Base-by-base conservation (phyloP, 2,888 invertebrate species). In the Calameuta idolon region DNA sequence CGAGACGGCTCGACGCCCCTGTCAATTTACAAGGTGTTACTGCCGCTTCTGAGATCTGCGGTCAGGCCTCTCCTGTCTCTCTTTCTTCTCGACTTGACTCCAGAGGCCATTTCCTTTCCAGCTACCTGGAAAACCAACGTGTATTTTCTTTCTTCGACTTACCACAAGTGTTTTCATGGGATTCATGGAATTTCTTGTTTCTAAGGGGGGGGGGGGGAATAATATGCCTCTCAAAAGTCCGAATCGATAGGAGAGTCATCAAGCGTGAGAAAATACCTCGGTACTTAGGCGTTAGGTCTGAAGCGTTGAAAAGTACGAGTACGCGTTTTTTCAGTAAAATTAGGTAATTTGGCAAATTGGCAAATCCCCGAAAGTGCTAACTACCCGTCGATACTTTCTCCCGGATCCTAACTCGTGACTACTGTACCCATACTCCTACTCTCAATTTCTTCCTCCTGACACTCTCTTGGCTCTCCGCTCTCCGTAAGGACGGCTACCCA, bases 1-100 rank as follows among this genome's bases (percentile, higher is more conserved):
- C 85, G 84, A 88, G 86, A 87, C 88, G 80, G 86, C 87, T 76
- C 83, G 87, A 85, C 87, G 87, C 85, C 85, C 79, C 77, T 76
- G 80, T 71, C 71, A 34, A 71, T 71, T 71, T 71, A 9, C 71
- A 34, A 71, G 71, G 31, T 71, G 71, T 12, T 55, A 71, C 15
- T 34, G 71, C 71, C 55, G 55, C 55, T 55, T 15, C 55, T 55
- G 23, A 55, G 55, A 55, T 23, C 55, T 55, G 23, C 55, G 55
- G 55, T 55, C 55, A 31, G 15, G 12, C 4, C 71, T 71, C 71
- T 71, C 31, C 55, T 23, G 23, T 55, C 23, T 55, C 15, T 40
- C 23, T 55, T 9, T 55, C 40, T 23, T 55, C 23, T 5, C 40
- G 23, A 40, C 23, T 55, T 23, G 23, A 55, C 55, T 23, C 55